phyloP scores from a whole-genome alignment of 2,888 invertebrate species.

The Galerucella calmariensis region DNA sequence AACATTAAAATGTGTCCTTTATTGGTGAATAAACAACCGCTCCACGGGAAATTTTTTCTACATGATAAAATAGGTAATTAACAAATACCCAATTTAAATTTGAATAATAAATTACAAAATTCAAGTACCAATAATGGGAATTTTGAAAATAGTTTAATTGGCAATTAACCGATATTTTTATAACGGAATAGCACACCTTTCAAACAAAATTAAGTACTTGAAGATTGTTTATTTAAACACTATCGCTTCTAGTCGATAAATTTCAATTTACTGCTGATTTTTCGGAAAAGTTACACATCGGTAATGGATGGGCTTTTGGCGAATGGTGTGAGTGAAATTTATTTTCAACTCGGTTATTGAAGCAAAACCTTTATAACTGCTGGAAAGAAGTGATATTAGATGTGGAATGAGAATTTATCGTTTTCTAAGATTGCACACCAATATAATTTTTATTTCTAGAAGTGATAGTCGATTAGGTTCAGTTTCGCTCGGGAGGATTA shows the following conservation, averaged over 20 bases:
- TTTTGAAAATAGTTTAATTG: background rate
- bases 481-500: background rate
- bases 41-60: too few species aligned
- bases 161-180: background rate
- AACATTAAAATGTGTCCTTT: too few species aligned
- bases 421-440: conserved; percentile 6
- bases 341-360: conserved; percentile 2
- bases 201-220: conserved; percentile 6
- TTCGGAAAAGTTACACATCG: conserved; percentile 18
- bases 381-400: conserved; percentile 15
- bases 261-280: conserved; percentile 19
- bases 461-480: background rate
- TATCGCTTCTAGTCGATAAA: conserved; percentile 12
- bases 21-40: too few species aligned
- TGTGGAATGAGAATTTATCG: conserved; percentile 14
- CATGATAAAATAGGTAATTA: too few species aligned
- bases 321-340: conserved; percentile 12
- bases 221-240: conserved; percentile 5
- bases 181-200: background rate
- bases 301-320: conserved; percentile 9
- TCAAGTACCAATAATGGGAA: background rate
- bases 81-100: too few species aligned
- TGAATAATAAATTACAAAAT: background rate
- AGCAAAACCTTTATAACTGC: conserved; percentile 13
- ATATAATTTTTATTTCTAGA: conserved; percentile 8